phyloP scores from a whole-genome alignment of 1,140 invertebrate species.

The Drosophila yakuba region DNA sequence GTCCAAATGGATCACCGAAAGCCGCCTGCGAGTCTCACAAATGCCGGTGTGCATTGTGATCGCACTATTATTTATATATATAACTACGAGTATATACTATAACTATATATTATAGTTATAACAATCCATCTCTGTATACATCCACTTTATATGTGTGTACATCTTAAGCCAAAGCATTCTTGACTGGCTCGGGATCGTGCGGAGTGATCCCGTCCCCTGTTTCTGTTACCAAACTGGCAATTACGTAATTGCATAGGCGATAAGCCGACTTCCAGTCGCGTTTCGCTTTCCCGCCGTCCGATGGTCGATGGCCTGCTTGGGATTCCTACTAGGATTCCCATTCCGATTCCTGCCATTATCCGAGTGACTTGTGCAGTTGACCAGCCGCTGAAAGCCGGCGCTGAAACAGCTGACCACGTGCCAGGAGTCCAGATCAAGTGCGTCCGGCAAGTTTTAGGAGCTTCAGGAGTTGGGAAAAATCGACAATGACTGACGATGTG shows the following conservation, averaged over 20 bases:
- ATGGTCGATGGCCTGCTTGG: not conserved
- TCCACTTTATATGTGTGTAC: too few relatives aligned
- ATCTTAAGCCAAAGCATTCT: too few relatives aligned
- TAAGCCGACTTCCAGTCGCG: slow-evolving; percentile 37
- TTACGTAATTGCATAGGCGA: slow-evolving; percentile 68
- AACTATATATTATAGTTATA: too few relatives aligned
- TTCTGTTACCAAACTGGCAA: slow-evolving; percentile 36
- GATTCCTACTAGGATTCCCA: not conserved
- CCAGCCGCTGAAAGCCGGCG: slow-evolving; percentile 11
- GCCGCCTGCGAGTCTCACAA: not conserved
- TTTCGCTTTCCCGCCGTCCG: slow-evolving; percentile 42
- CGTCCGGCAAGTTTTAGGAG: not conserved
- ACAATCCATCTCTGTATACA: not conserved
- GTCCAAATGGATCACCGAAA: slow-evolving; percentile 12
- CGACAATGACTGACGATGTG: slow-evolving; percentile 4
- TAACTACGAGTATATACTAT: too few relatives aligned
- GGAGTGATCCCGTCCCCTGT: slow-evolving; percentile 9
- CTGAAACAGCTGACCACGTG: slow-evolving; percentile 36
- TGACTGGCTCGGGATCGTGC: too few relatives aligned
- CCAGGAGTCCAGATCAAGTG: slow-evolving; percentile 6
- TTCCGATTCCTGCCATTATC: slow-evolving; percentile 15
- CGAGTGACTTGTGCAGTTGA: slow-evolving; percentile 38
- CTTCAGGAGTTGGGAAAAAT: slow-evolving; percentile 13
- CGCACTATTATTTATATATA: not conserved
- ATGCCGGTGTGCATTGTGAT: too few relatives aligned